These are phyloP conservation scores for Lobophora halterata DNA, from an alignment of 2,888 invertebrate genomes.

Conservation along the genomic window DNA sequence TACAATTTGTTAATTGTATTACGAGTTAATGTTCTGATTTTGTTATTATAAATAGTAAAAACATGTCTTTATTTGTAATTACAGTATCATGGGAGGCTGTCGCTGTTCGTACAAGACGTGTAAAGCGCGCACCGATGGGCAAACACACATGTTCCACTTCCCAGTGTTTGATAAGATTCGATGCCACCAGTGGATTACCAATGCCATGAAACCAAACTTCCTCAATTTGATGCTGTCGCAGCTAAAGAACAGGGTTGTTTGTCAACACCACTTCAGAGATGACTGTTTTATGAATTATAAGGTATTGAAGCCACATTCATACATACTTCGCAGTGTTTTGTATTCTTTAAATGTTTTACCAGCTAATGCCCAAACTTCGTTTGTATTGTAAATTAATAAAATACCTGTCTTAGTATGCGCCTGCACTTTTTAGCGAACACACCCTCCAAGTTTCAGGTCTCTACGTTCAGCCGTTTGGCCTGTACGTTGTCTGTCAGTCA, in stretches of 20 bases:
- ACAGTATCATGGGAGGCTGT: conserved; percentile 78
- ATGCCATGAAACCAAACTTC: conserved; percentile 76
- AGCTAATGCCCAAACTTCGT: too few species aligned
- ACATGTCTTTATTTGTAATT: not conserved
- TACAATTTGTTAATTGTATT: too few species aligned
- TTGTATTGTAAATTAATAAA: too few species aligned
- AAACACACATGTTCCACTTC: conserved; percentile 82
- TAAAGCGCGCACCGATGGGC: conserved; percentile 68
- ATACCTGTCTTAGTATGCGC: too few species aligned
- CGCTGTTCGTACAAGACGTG: conserved; percentile 81
- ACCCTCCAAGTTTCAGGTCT: too few species aligned
- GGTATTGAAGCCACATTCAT: conserved; percentile 44
- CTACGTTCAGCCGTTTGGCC: too few species aligned
- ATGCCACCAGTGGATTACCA: conserved; percentile 81
- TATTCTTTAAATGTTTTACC: too few species aligned
- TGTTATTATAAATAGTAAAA: not conserved
- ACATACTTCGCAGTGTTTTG: too few species aligned
- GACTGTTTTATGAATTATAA: conserved; percentile 76
- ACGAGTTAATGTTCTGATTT: too few species aligned
- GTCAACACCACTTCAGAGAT: conserved; percentile 81
- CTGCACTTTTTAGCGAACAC: too few species aligned
- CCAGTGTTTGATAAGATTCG: conserved; percentile 81
- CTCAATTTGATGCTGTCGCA: conserved; percentile 78
- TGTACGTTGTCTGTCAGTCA: too few species aligned
- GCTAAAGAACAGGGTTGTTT: conserved; percentile 81